Evolutionary conservation across 1,140 invertebrate species (phyloP).

Genomic region (Drosophila azteca): DNA sequence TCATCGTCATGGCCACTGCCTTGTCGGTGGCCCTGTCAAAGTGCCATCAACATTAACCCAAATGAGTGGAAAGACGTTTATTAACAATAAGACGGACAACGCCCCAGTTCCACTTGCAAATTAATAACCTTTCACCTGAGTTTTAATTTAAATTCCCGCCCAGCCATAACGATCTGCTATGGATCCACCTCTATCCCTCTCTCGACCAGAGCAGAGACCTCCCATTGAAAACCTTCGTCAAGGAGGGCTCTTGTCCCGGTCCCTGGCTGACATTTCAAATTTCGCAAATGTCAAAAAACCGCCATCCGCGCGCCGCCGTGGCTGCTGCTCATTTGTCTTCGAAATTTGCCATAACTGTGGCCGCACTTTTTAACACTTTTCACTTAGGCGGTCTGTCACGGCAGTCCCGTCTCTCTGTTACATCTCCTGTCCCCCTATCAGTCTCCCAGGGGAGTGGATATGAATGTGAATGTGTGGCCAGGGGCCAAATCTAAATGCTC

Average conservation of each 20-base stretch:
- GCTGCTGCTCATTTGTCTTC: slow-evolving; percentile 72
- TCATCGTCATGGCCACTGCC: slow-evolving; percentile 32
- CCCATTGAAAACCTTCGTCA: slow-evolving; percentile 63
- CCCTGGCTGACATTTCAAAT: slow-evolving; percentile 76
- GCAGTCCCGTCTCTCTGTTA: too few relatives aligned
- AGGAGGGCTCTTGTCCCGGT: slow-evolving; percentile 27
- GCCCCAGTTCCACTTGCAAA: slow-evolving; percentile 73
- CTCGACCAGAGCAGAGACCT: neutral
- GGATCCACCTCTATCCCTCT: slow-evolving; percentile 22
- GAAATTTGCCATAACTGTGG: slow-evolving; percentile 54
- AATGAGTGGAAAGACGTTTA: slow-evolving; percentile 57
- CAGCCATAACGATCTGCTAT: slow-evolving; percentile 35
- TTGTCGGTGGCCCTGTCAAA: slow-evolving; percentile 45
- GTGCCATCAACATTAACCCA: slow-evolving; percentile 64
- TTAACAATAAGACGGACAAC: slow-evolving; percentile 43
- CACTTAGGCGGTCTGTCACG: slow-evolving; percentile 56
- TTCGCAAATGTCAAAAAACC: slow-evolving; percentile 78
- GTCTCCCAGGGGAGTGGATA: neutral
- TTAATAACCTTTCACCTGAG: slow-evolving; percentile 81
- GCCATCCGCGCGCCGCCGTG: slow-evolving; percentile 10
- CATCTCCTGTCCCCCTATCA: slow-evolving; percentile 12
- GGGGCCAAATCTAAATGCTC: slow-evolving; percentile 45
- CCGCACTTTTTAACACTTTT: slow-evolving; percentile 80
- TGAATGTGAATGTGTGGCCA: slow-evolving; percentile 29
- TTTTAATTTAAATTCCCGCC: slow-evolving; percentile 76